phyloP scores from a whole-genome alignment of 2,113 vertebrate genomes.

The Ceyx margarethae region DNA sequence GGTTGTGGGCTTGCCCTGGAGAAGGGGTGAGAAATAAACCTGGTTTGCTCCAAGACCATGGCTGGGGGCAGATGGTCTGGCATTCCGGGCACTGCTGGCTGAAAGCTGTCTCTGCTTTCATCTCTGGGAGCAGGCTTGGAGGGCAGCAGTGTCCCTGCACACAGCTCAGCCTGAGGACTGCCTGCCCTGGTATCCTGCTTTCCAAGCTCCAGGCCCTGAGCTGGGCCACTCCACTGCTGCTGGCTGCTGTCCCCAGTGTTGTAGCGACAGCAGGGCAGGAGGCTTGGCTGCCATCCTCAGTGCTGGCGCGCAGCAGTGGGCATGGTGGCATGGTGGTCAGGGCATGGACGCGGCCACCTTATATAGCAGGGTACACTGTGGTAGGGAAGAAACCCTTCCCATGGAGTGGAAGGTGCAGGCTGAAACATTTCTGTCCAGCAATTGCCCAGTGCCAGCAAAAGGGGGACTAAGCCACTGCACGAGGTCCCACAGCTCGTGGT shows the following conservation, averaged over 20 bases:
- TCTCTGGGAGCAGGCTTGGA: neutral
- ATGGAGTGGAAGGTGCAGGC: neutral
- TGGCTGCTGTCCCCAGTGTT: neutral
- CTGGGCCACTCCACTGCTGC: neutral
- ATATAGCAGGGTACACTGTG: neutral
- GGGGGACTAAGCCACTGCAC: neutral
- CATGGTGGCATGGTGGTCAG: neutral
- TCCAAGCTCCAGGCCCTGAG: neutral
- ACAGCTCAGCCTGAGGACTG: neutral
- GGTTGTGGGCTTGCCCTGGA: neutral
- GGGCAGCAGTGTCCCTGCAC: neutral
- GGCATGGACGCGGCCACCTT: neutral
- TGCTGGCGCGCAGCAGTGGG: neutral
- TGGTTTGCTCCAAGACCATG: neutral
- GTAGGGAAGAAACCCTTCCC: neutral
- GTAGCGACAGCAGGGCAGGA: neutral
- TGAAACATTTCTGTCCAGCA: neutral
- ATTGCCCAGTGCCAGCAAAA: neutral
- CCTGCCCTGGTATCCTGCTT: neutral
- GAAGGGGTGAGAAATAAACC: neutral
- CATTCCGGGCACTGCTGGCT: neutral
- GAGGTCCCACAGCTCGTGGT: neutral
- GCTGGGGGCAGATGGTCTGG: neutral
- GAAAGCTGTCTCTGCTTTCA: neutral
- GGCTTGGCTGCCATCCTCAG: neutral